These are phyloP conservation scores for Tuberolachnus salignus DNA, from an alignment of 2,888 invertebrate genomes.

Conservation along the genomic window DNA sequence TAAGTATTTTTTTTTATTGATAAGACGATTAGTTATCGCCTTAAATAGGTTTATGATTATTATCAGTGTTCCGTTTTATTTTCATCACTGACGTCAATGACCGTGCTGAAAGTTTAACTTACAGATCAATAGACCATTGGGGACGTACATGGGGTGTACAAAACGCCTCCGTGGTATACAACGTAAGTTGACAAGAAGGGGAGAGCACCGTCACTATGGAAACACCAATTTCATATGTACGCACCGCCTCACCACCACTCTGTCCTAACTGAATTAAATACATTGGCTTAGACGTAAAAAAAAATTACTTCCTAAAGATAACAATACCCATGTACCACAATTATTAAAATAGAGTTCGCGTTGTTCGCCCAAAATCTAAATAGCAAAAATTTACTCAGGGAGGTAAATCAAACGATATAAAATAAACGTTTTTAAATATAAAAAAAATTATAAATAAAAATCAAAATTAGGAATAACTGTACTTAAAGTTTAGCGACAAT, in stretches of 20 bases:
- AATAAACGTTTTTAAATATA: no score
- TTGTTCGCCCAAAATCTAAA: neutral
- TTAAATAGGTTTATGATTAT: no score
- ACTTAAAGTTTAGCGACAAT: no score
- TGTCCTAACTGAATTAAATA: slow-evolving; percentile 32
- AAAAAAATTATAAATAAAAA: no score
- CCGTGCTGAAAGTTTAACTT: slow-evolving; percentile 32
- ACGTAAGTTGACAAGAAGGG: slow-evolving; percentile 47
- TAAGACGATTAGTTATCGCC: no score
- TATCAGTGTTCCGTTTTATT: neutral
- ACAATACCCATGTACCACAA: slow-evolving; percentile 12
- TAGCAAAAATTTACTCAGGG: no score
- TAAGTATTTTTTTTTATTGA: no score
- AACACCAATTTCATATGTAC: slow-evolving; percentile 34
- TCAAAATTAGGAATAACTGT: no score
- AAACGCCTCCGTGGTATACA: neutral
- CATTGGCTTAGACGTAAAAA: slow-evolving; percentile 32
- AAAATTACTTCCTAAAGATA: slow-evolving; percentile 21
- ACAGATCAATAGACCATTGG: slow-evolving; percentile 53
- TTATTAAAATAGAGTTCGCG: neutral
- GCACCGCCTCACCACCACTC: neutral
- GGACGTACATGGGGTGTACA: slow-evolving; percentile 43
- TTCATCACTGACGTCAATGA: slow-evolving; percentile 7
- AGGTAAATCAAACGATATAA: no score
- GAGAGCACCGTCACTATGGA: slow-evolving; percentile 25